These are phyloP conservation scores for Bucorvus abyssinicus DNA, from an alignment of 2,797 vertebrate species.

Conservation along the genomic window DNA sequence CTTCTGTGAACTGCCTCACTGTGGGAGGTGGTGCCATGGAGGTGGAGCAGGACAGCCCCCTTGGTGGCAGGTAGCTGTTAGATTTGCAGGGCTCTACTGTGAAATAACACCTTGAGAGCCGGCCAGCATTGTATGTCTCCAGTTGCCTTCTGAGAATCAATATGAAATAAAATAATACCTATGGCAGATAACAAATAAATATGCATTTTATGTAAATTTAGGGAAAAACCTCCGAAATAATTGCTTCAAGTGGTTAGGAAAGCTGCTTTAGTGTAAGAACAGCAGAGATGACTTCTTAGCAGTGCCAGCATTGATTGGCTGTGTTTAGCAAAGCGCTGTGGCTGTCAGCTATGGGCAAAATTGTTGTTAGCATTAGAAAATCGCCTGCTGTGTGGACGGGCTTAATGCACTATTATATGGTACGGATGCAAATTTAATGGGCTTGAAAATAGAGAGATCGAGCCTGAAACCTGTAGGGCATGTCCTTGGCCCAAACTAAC, in stretches of 20 bases:
- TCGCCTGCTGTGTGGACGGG: slow-evolving; percentile 22
- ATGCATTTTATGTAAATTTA: background rate
- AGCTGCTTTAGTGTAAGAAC: background rate
- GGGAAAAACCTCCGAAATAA: background rate
- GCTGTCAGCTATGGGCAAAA: background rate
- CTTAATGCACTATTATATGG: slow-evolving; percentile 39
- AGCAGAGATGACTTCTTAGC: background rate
- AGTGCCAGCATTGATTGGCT: background rate
- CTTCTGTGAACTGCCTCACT: background rate
- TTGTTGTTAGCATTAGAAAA: slow-evolving; percentile 32
- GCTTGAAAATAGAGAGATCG: slow-evolving; percentile 27
- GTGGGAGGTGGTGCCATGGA: background rate
- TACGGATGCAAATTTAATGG: slow-evolving; percentile 48
- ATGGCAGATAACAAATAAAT: background rate
- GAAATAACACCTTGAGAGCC: background rate
- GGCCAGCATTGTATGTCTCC: background rate
- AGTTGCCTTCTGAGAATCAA: background rate
- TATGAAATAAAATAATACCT: background rate
- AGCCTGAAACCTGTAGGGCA: slow-evolving; percentile 54
- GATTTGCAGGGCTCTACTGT: background rate
- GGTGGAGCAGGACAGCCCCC: background rate
- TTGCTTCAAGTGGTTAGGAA: background rate
- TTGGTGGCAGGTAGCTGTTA: background rate
- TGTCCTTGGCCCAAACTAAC: slow-evolving; percentile 35
- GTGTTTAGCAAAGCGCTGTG: background rate